These are phyloP conservation scores for Netelia melanura DNA, from an alignment of 2,888 invertebrate genomes.

Conservation along the genomic window DNA sequence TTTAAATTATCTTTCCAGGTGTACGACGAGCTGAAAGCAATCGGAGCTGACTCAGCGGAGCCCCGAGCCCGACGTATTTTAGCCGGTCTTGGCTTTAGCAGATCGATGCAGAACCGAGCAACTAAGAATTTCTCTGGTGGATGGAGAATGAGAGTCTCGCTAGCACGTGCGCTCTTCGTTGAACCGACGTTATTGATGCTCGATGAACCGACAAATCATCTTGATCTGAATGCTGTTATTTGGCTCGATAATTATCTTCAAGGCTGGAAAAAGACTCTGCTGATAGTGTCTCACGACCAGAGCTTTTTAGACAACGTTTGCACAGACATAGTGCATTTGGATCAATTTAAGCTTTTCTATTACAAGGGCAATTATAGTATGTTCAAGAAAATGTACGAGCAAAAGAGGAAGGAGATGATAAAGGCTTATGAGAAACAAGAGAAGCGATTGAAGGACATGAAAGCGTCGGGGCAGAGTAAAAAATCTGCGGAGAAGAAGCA, in stretches of 20 bases:
- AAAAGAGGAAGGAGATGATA: slow-evolving; percentile 97
- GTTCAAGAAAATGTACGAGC: slow-evolving; percentile 99
- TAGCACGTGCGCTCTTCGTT: slow-evolving; percentile 97
- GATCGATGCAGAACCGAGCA: slow-evolving; percentile 95
- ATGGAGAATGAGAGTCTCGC: slow-evolving; percentile 99
- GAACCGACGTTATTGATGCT: slow-evolving; percentile 98
- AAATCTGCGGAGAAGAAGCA: slow-evolving; percentile 98
- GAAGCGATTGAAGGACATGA: slow-evolving; percentile 96
- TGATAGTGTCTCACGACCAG: slow-evolving; percentile 99
- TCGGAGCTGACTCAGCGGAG: slow-evolving; percentile 99
- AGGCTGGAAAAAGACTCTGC: slow-evolving; percentile 98
- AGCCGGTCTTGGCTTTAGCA: slow-evolving; percentile 98
- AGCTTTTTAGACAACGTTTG: slow-evolving; percentile 99
- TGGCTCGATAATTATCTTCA: slow-evolving; percentile 99
- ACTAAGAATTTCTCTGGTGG: slow-evolving; percentile 97
- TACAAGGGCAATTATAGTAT: slow-evolving; percentile 99
- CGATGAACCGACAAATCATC: slow-evolving; percentile 99
- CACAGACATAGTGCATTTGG: slow-evolving; percentile 99
- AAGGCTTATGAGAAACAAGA: slow-evolving; percentile 99
- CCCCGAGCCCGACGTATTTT: slow-evolving; percentile 97
- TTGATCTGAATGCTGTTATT: slow-evolving; percentile 99
- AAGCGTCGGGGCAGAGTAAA: slow-evolving; percentile 97
- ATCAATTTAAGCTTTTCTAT: slow-evolving; percentile 96
- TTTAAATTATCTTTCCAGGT: slow-evolving; percentile 86
- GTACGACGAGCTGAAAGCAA: slow-evolving; percentile 97